Evolutionary conservation across 2,797 vertebrate genomes (phyloP), one percentile per base, ranked within the genome.

Genomic region (Ceryle rudis): DNA sequence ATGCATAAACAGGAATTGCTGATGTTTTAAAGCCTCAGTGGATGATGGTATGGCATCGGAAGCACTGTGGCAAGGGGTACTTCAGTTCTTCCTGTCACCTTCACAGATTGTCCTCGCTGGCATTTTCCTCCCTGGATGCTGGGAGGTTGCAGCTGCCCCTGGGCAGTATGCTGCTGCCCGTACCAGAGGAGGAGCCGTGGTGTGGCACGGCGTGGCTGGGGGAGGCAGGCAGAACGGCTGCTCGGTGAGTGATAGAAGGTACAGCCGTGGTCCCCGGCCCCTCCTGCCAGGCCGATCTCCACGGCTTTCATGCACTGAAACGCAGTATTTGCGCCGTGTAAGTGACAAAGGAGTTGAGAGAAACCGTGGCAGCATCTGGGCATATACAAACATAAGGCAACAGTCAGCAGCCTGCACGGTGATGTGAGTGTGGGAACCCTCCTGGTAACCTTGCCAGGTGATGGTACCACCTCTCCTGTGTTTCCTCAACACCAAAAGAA

Each of bases 111-210:
- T 28, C 17, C 5, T 44, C 17, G 44, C n/a, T 70, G 58, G 9
- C 20, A 16, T 60, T 89, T 82, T 70, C 62, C 23, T 75, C 21
- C 52, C 13, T 52, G 46, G 26, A 5, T 73, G 14, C 49, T 64
- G 72, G 39, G 17, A 57, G 46, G 33, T 20, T 58, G 25, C 10
- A 19, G 18, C 62, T 42, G 49, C 16, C 37, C 15, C 11, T 41
- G 0, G 0, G 28, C 10, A 39, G 78, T 55, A 5, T 41, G n/a
- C 2, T 57, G 42, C 0, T 66, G 41, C 58, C 31, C 0, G 0
- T 72, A 14, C 21, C 0, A 0, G 1, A 58, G 25, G 31, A 83
- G 80, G 47, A 61, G 74, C 19, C 57, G 37, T 37, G 73, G 28
- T 3, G 2, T 31, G 71, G 54, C 46, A 8, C 2, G 3, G 64